Evolutionary conservation across 2,888 invertebrate species (phyloP).

Genomic region (Choreutis nemorana): DNA sequence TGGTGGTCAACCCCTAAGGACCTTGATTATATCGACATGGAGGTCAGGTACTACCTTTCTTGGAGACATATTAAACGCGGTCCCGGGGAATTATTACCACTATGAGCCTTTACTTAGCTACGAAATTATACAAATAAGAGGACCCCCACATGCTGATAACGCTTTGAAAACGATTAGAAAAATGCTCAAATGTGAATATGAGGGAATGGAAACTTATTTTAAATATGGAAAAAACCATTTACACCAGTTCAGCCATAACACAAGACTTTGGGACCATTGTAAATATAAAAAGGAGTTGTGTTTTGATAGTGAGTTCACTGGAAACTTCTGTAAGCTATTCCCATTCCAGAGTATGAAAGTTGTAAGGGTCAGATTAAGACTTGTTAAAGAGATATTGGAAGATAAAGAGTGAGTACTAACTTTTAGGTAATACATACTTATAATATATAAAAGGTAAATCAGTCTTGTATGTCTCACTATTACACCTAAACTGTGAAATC

Average conservation of each 20-base stretch:
- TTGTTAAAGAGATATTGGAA: constrained; percentile 75
- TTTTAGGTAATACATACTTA: too few relatives aligned
- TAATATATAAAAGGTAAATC: too few relatives aligned
- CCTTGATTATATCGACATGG: constrained; percentile 88
- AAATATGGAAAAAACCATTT: constrained; percentile 78
- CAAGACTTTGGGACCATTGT: constrained; percentile 84
- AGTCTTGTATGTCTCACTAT: too few relatives aligned
- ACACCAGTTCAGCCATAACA: constrained; percentile 86
- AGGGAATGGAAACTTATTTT: constrained; percentile 77
- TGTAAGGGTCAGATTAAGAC: constrained; percentile 77
- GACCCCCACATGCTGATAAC: constrained; percentile 72
- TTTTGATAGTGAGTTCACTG: constrained; percentile 70
- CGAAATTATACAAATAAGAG: constrained; percentile 83
- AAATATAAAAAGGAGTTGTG: constrained; percentile 61
- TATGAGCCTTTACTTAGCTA: constrained; percentile 88
- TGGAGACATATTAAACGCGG: constrained; percentile 83
- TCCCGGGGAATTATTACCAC: constrained; percentile 89
- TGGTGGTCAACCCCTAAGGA: constrained; percentile 77
- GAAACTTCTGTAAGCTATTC: constrained; percentile 81
- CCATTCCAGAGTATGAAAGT: constrained; percentile 91
- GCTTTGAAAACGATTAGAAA: constrained; percentile 74
- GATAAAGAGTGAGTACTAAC: constrained; percentile 70
- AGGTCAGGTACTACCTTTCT: constrained; percentile 90
- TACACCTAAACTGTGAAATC: too few relatives aligned
- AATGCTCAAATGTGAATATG: constrained; percentile 80